Conservation (phyloP, 2,888 invertebrate genomes). For the Phengaris arion region DNA sequence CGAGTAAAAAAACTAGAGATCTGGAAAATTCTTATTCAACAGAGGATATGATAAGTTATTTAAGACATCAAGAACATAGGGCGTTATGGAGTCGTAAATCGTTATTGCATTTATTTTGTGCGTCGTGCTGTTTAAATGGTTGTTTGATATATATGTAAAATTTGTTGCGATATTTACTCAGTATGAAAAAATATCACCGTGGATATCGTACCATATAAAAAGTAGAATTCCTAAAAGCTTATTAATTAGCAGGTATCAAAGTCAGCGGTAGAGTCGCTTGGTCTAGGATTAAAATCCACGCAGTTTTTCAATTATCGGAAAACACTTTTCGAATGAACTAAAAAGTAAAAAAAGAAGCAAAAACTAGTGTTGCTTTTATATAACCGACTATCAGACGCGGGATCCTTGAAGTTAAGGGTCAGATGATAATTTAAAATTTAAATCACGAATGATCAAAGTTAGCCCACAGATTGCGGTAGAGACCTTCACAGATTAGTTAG, state of each 20-base stretch:
- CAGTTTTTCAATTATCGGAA: slow-evolving; percentile 26
- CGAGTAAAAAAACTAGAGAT: background rate
- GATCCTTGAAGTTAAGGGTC: background rate
- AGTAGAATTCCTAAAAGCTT: background rate
- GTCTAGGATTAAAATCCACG: slow-evolving; percentile 21
- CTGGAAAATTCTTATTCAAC: background rate
- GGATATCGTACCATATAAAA: background rate
- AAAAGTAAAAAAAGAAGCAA: background rate
- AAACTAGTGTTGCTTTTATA: slow-evolving; percentile 2
- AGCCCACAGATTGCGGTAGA: background rate
- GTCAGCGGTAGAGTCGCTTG: background rate
- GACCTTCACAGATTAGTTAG: slow-evolving; percentile 1
- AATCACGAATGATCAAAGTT: slow-evolving; percentile 5
- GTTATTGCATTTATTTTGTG: too few species aligned
- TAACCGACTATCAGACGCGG: background rate
- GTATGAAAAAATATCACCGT: background rate
- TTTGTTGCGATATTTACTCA: too few species aligned
- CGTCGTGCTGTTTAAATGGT: too few species aligned
- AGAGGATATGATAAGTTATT: background rate
- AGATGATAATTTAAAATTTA: background rate
- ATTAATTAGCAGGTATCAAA: slow-evolving; percentile 13
- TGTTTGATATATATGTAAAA: too few species aligned
- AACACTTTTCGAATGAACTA: slow-evolving; percentile 11
- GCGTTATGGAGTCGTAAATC: too few species aligned
- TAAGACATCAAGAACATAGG: too few species aligned